Evolutionary conservation across 2,113 vertebrate species (phyloP).

Genomic region (Tragelaphus strepsiceros): DNA sequence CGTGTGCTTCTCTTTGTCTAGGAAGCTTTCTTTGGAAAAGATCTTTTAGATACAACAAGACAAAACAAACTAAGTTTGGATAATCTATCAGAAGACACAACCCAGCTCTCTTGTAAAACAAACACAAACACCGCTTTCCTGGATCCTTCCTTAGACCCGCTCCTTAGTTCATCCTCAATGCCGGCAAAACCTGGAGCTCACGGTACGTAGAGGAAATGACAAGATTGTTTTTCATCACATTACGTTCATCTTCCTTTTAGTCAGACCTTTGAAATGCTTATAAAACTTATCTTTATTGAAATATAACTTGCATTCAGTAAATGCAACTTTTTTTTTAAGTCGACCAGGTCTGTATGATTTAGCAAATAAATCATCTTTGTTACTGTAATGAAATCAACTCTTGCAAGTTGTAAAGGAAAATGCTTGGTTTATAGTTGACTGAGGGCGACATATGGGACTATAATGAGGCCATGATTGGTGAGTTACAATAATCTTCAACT

Average conservation of each 20-base stretch:
- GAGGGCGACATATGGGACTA: too few relatives aligned
- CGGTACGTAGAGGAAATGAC: slow-evolving; percentile 79
- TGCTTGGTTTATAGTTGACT: neutral
- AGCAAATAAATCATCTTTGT: neutral
- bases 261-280: neutral
- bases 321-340: neutral
- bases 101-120: slow-evolving; percentile 82
- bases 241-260: neutral
- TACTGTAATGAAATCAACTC: neutral
- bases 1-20: slow-evolving; percentile 68
- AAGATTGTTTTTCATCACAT: neutral
- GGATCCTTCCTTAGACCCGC: slow-evolving; percentile 84
- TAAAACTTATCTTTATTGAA: neutral
- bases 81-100: slow-evolving; percentile 86
- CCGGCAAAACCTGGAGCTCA: slow-evolving; percentile 84
- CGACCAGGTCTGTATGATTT: neutral
- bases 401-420: neutral
- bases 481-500: neutral
- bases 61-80: slow-evolving; percentile 83
- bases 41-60: slow-evolving; percentile 90
- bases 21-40: slow-evolving; percentile 98
- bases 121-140: slow-evolving; percentile 77
- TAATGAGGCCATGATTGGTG: neutral
- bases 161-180: slow-evolving; percentile 83
- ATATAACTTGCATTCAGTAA: neutral